Evolutionary conservation across 2,797 vertebrate genomes (phyloP).

Genomic region (Delichon dasypus): DNA sequence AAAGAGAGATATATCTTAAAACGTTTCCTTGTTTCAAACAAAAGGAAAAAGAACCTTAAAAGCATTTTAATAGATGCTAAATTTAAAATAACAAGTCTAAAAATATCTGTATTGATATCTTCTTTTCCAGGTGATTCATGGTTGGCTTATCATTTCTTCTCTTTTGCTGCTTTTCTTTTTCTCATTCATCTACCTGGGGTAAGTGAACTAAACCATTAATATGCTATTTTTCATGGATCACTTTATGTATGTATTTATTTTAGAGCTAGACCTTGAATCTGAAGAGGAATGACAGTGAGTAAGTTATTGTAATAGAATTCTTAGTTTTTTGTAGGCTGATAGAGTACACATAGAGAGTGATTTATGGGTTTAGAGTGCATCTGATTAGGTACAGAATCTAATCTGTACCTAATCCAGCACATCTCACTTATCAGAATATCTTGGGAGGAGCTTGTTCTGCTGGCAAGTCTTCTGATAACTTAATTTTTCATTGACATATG

Average conservation of each 20-base stretch:
- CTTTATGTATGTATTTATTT: background rate
- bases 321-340: background rate
- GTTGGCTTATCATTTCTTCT: constrained; percentile 97
- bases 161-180: constrained; percentile 97
- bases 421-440: background rate
- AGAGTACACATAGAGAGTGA: background rate
- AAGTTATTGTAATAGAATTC: background rate
- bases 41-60: background rate
- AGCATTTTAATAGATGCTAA: background rate
- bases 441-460: background rate
- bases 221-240: background rate
- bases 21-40: background rate
- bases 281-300: background rate
- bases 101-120: background rate
- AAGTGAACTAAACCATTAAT: constrained; percentile 69
- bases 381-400: background rate
- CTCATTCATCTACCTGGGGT: constrained; percentile 98
- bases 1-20: background rate
- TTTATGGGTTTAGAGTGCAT: background rate
- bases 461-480: background rate
- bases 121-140: constrained; percentile 91
- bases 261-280: background rate
- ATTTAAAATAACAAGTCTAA: background rate
- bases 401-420: background rate
- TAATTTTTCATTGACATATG: background rate